Evolutionary conservation across 1,140 invertebrate species (phyloP).

Genomic region (Orchestia grillus): DNA sequence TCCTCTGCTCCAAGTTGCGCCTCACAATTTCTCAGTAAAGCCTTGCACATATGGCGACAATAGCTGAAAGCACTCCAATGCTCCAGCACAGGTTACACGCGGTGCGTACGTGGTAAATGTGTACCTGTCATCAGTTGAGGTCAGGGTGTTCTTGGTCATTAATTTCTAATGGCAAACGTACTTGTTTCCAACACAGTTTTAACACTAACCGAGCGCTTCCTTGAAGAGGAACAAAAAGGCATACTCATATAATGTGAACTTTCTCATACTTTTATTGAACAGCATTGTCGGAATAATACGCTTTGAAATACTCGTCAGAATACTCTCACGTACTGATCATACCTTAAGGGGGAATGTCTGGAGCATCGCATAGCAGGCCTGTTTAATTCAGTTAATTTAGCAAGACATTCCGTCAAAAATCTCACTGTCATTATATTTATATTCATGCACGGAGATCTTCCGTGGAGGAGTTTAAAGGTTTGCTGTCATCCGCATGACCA

Average conservation of each 20-base stretch:
- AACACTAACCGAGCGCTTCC: neutral
- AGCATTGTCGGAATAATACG: neutral
- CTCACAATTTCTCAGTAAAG: constrained; percentile 39
- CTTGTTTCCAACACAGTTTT: neutral
- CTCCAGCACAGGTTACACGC: neutral
- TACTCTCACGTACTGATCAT: neutral
- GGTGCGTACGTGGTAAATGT: neutral
- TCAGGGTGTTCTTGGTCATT: too few relatives aligned
- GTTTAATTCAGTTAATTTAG: neutral
- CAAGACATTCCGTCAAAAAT: neutral
- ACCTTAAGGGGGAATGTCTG: neutral
- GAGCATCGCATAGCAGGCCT: neutral
- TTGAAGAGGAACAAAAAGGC: neutral
- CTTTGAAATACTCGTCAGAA: neutral
- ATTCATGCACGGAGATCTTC: neutral
- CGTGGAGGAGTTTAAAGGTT: neutral
- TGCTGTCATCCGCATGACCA: neutral
- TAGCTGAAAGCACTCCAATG: neutral
- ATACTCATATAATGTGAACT: neutral
- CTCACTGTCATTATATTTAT: neutral
- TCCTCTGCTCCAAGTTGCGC: constrained; percentile 1
- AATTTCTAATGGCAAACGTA: neutral
- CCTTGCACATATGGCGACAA: neutral
- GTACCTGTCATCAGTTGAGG: neutral
- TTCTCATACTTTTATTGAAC: neutral